phyloP scores from a whole-genome alignment of 37 sponge, comb jelly and placozoan genomes.

The Spongilla lacustris region DNA sequence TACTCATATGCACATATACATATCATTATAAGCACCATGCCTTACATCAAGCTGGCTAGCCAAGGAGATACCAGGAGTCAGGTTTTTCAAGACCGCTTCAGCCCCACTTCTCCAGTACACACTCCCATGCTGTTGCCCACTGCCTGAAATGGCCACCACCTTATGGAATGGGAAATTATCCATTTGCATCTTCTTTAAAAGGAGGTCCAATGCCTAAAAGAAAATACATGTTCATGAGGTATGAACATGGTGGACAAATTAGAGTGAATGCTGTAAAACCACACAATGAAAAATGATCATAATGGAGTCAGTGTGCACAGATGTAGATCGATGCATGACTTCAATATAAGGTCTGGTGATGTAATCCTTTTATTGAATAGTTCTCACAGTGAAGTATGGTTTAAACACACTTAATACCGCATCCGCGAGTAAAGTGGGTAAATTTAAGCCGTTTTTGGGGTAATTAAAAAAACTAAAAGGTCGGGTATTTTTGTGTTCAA shows the following conservation, averaged over 20 bases:
- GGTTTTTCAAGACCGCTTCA: slow-evolving; percentile 33
- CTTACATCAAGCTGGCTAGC: slow-evolving; percentile 70
- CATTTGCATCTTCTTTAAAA: slow-evolving; percentile 55
- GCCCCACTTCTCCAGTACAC: slow-evolving; percentile 91
- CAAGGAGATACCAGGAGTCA: slow-evolving; percentile 44
- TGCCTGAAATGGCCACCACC: slow-evolving; percentile 73
- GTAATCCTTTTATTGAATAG: too few species aligned
- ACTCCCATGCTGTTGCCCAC: slow-evolving; percentile 97
- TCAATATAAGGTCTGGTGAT: too few species aligned
- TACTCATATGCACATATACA: not conserved
- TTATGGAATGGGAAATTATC: slow-evolving; percentile 63
- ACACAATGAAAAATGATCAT: too few species aligned
- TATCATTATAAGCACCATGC: not conserved
- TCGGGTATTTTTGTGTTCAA: too few species aligned
- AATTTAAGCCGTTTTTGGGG: too few species aligned
- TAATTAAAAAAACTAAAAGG: too few species aligned
- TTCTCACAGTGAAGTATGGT: too few species aligned
- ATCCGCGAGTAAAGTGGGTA: too few species aligned
- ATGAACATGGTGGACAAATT: not conserved
- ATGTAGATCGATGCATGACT: too few species aligned
- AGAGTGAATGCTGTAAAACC: not conserved
- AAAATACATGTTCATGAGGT: not conserved
- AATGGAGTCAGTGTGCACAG: too few species aligned
- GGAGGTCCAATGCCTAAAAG: slow-evolving; percentile 75
- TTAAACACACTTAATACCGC: too few species aligned